A percentile compares a stretch with the other conserved stretches of the same genome.
These are phyloP conservation scores for Strigamia maritima DNA, from an alignment of 2,888 invertebrate genomes.

Conservation along the genomic window DNA sequence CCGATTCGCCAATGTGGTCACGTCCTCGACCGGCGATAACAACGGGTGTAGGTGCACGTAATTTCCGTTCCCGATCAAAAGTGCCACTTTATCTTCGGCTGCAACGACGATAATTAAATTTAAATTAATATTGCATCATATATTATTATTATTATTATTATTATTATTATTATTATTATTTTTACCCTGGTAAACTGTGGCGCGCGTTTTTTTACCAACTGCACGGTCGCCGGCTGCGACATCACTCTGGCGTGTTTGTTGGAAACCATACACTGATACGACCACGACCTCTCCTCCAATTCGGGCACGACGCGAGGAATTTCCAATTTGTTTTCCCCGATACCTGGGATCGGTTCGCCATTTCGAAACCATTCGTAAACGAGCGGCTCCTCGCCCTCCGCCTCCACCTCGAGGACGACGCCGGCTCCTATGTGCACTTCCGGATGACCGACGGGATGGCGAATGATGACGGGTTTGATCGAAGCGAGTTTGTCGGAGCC, in stretches of 20 bases:
- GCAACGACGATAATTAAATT: no score
- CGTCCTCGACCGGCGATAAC: not conserved
- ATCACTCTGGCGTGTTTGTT: not conserved
- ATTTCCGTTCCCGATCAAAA: conserved; percentile 5
- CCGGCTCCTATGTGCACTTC: not conserved
- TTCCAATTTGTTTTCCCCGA: not conserved
- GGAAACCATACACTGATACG: not conserved
- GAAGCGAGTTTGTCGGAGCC: not conserved
- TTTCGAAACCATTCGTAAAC: not conserved
- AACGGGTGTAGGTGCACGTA: not conserved
- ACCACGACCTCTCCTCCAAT: not conserved
- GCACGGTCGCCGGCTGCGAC: not conserved
- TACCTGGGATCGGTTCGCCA: not conserved
- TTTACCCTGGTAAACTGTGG: not conserved
- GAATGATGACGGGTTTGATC: not conserved
- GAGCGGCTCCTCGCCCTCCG: not conserved
- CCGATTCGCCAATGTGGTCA: not conserved
- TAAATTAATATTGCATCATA: no score
- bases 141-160: no score
- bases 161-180: not conserved
- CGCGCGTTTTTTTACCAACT: not conserved
- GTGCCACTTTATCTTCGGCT: conserved; percentile 34
- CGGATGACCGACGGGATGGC: not conserved
- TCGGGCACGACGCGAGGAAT: not conserved
- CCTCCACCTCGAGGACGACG: not conserved